These are phyloP conservation scores for Electrona antarctica DNA, from an alignment of 2,113 vertebrate species.

Conservation along the genomic window DNA sequence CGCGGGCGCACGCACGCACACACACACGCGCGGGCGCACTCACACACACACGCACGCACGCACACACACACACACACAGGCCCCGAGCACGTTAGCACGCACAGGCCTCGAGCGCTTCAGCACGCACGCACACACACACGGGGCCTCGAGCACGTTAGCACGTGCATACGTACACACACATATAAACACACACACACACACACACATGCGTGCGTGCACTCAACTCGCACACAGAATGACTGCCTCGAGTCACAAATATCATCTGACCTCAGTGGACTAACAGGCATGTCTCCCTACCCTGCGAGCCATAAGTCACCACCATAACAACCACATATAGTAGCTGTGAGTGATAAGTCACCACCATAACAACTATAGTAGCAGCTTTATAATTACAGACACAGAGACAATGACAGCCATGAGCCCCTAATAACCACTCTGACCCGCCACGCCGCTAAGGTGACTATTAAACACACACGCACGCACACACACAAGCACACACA, in stretches of 20 bases:
- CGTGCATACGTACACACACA: conserved; percentile 24
- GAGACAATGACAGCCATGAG: conserved; percentile 55
- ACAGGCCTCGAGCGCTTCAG: conserved; percentile 34
- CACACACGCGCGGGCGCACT: conserved; percentile 4
- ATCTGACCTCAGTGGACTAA: conserved; percentile 73
- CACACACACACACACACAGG: conserved; percentile 15
- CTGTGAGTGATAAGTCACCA: conserved; percentile 64
- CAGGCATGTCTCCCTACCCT: conserved; percentile 63
- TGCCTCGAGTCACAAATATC: conserved; percentile 72
- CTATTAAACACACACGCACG: conserved; percentile 39
- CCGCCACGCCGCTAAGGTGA: conserved; percentile 35
- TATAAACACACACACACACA: conserved; percentile 43
- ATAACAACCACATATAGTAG: too few species aligned
- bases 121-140: conserved; percentile 19
- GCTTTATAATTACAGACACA: conserved; percentile 64
- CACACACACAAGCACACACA: background rate
- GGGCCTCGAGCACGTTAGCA: conserved; percentile 27
- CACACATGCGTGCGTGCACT: conserved; percentile 32
- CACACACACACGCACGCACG: conserved; percentile 19
- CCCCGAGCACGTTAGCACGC: conserved; percentile 30
- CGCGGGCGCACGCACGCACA: background rate
- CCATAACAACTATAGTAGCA: conserved; percentile 70
- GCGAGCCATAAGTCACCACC: too few species aligned
- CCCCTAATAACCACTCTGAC: conserved; percentile 70
- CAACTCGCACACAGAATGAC: conserved; percentile 38